Evolutionary conservation across 2,113 vertebrate genomes (phyloP).

Genomic region (Entomyzon cyanotis): DNA sequence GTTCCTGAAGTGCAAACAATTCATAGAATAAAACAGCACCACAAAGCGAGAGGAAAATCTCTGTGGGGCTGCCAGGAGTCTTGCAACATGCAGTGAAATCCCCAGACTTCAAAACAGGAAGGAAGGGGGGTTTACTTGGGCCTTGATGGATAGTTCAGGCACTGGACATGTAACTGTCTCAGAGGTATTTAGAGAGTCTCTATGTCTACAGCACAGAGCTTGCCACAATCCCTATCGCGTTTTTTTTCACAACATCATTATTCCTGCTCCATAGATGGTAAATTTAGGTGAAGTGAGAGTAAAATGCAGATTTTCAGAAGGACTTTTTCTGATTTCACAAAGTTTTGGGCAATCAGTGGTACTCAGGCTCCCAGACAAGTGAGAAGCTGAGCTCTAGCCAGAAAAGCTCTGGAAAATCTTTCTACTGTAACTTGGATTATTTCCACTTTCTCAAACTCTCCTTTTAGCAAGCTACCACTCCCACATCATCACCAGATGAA

Average conservation of each 20-base stretch:
- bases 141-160: neutral
- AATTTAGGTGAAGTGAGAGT: neutral
- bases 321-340: neutral
- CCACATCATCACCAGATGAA: neutral
- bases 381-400: neutral
- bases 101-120: neutral
- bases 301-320: neutral
- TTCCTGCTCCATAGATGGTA: neutral
- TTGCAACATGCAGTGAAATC: neutral
- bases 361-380: neutral
- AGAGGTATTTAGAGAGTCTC: neutral
- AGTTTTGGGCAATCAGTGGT: neutral
- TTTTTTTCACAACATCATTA: neutral
- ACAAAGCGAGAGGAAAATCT: neutral
- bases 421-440: neutral
- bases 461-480: neutral
- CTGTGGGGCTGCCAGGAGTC: slow-evolving; percentile 18
- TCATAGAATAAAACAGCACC: slow-evolving; percentile 39
- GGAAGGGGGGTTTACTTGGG: neutral
- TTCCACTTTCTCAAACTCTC: neutral
- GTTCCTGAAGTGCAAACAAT: slow-evolving; percentile 55
- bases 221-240: neutral
- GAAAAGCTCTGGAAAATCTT: neutral
- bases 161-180: neutral
- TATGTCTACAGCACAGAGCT: neutral